phyloP scores from a whole-genome alignment of 2,888 invertebrate species.

The Entomobrya multifasciata region DNA sequence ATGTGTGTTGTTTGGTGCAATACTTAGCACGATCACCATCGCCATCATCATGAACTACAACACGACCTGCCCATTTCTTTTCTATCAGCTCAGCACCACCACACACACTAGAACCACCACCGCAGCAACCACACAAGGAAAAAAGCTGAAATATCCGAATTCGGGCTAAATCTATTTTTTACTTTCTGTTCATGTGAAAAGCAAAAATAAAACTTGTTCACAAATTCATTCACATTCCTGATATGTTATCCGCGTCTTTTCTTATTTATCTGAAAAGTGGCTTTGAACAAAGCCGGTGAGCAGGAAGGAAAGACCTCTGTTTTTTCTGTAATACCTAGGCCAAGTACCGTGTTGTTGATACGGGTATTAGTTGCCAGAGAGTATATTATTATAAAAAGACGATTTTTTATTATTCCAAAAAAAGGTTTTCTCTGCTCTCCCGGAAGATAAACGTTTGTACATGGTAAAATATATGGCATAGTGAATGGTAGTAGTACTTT shows the following conservation, averaged over 20 bases:
- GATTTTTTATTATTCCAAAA: conserved; percentile 44
- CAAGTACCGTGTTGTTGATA: too few relatives aligned
- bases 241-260: conserved; percentile 23
- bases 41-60: conserved; percentile 9
- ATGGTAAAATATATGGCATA: background rate
- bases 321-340: conserved; percentile 36
- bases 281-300: background rate
- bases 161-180: conserved; percentile 67
- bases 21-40: conserved; percentile 44
- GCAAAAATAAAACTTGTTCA: conserved; percentile 2
- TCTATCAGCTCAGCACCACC: conserved; percentile 23
- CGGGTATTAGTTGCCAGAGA: background rate
- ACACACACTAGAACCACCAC: background rate
- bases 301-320: conserved; percentile 30
- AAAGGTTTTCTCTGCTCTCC: conserved; percentile 38
- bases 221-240: background rate
- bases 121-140: background rate
- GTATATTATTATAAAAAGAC: background rate
- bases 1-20: conserved; percentile 45
- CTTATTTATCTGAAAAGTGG: background rate
- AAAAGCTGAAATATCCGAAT: conserved; percentile 50
- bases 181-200: conserved; percentile 28
- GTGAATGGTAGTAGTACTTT: conserved; percentile 10
- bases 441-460: conserved; percentile 47
- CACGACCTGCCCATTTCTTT: conserved; percentile 53